Evolutionary conservation across 2,113 vertebrate genomes (phyloP).

Genomic region (Leucosticte australis): DNA sequence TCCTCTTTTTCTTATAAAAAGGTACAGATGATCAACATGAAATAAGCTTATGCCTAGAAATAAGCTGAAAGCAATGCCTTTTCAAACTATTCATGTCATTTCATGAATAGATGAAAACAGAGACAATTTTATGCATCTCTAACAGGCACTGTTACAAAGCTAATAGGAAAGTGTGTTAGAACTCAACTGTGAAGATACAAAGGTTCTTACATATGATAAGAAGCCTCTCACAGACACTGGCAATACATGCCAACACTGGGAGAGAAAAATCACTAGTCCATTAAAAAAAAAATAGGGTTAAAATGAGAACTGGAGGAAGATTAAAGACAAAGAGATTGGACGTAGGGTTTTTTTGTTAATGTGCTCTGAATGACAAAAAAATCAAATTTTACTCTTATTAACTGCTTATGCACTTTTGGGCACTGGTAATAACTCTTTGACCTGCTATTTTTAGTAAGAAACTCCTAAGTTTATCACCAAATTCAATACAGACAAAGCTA

Average conservation of each 20-base stretch:
- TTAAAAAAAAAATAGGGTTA: not conserved
- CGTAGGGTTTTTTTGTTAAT: fast-evolving
- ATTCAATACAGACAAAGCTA: not conserved
- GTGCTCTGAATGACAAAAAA: not conserved
- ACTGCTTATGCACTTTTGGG: not conserved
- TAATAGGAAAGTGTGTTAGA: not conserved
- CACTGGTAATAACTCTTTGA: not conserved
- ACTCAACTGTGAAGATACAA: not conserved
- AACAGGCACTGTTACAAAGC: not conserved
- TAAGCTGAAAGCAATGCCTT: not conserved
- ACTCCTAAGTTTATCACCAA: not conserved
- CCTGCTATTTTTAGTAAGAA: not conserved
- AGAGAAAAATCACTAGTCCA: not conserved
- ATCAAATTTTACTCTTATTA: not conserved
- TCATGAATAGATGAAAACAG: not conserved
- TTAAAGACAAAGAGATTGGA: not conserved
- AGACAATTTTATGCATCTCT: not conserved
- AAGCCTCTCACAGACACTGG: not conserved
- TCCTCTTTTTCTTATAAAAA: not conserved
- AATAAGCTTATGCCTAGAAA: not conserved
- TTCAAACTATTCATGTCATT: not conserved
- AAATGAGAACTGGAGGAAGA: not conserved
- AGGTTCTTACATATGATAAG: not conserved
- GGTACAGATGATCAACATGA: not conserved
- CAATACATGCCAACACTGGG: not conserved